Evolutionary conservation across 1,140 invertebrate genomes (phyloP).

Genomic region (Drosophila sp.): DNA sequence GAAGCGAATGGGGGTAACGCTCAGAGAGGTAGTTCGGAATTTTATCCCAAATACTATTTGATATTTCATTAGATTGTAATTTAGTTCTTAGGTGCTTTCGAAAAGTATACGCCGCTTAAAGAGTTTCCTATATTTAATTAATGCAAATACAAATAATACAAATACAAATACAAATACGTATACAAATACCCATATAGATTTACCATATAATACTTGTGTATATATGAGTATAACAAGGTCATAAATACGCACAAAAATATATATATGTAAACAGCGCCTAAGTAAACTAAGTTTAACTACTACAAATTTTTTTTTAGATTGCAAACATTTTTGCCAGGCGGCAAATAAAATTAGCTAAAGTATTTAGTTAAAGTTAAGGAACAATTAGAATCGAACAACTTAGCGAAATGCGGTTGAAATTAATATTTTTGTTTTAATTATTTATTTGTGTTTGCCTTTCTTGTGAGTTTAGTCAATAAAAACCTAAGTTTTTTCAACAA

Average conservation of each 20-base stretch:
- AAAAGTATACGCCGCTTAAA: constrained; percentile 82
- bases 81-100: constrained; percentile 80
- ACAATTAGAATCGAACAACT: constrained; percentile 20
- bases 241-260: constrained; percentile 30
- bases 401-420: constrained; percentile 29
- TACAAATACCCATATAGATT: constrained; percentile 27
- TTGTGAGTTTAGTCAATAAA: constrained; percentile 81
- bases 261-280: constrained; percentile 20
- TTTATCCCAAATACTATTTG: constrained; percentile 83
- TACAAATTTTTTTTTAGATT: constrained; percentile 31
- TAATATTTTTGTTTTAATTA: constrained; percentile 60
- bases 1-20: constrained; percentile 12
- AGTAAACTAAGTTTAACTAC: constrained; percentile 41
- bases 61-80: constrained; percentile 76
- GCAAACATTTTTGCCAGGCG: constrained; percentile 46
- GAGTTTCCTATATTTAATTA: constrained; percentile 78
- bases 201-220: constrained; percentile 13
- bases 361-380: constrained; percentile 48
- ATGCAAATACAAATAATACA: constrained; percentile 37
- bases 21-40: constrained; percentile 51
- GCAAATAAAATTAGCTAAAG: constrained; percentile 74
- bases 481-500: constrained; percentile 70
- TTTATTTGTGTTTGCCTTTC: constrained; percentile 75
- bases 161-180: constrained; percentile 25
- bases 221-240: constrained; percentile 5